These are phyloP conservation scores for Oryctolagus cuniculus DNA, from an alignment of 2,113 vertebrate genomes.

Conservation along the genomic window mOryCun1.1 NC_091435.1:159848501-159849000, in stretches of 20 bases:
- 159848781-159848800: slow-evolving; percentile 1
- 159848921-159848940: neutral
- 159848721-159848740: neutral
- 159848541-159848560: too few relatives aligned
- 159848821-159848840: neutral
- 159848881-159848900: neutral
- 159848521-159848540: too few relatives aligned
- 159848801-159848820: neutral
- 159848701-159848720: neutral
- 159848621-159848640: too few relatives aligned
- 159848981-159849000: neutral
- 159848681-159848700: too few relatives aligned
- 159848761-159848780: neutral
- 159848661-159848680: too few relatives aligned
- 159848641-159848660: too few relatives aligned
- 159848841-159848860: neutral
- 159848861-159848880: neutral
- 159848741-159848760: neutral
- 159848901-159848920: neutral
- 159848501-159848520: too few relatives aligned
- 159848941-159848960: neutral
- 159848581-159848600: too few relatives aligned
- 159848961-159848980: neutral
- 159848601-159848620: too few relatives aligned
- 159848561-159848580: too few relatives aligned